phyloP scores from a whole-genome alignment of 2,888 invertebrate species.

The Phortica okadai region DNA sequence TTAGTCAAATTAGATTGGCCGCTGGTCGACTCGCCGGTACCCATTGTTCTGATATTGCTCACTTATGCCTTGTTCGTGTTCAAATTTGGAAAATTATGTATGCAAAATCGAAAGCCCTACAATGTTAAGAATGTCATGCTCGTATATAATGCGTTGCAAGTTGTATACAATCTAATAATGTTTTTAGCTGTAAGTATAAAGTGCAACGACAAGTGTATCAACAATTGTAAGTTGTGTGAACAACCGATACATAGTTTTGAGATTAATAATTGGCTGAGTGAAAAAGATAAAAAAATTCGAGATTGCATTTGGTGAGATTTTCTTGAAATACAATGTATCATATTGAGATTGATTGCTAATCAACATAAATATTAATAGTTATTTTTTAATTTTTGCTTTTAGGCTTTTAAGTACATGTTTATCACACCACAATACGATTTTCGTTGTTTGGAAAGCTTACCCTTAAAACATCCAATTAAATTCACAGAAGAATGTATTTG shows the following conservation, averaged over 20 bases:
- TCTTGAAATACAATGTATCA: no score
- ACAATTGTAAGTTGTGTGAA: no score
- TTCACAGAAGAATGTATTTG: neutral
- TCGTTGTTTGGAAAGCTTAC: neutral
- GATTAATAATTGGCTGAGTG: no score
- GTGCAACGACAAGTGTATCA: neutral
- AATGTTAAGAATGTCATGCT: slow-evolving; percentile 81
- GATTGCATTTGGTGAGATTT: no score
- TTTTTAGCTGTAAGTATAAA: slow-evolving; percentile 77
- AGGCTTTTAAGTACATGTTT: neutral
- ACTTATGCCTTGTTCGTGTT: slow-evolving; percentile 78
- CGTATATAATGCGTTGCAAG: slow-evolving; percentile 81
- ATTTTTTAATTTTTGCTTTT: neutral
- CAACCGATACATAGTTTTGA: no score
- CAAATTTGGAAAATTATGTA: slow-evolving; percentile 82
- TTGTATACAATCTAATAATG: slow-evolving; percentile 79
- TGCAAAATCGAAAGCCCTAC: slow-evolving; percentile 81
- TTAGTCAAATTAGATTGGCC: neutral
- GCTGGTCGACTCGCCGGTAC: slow-evolving; percentile 6
- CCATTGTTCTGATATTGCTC: neutral
- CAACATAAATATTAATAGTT: no score
- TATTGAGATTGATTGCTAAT: no score
- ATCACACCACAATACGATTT: neutral
- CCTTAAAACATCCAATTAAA: neutral
- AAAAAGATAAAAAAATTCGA: no score